phyloP scores from a whole-genome alignment of 2,113 vertebrate genomes.

The Varanus salvator region DNA sequence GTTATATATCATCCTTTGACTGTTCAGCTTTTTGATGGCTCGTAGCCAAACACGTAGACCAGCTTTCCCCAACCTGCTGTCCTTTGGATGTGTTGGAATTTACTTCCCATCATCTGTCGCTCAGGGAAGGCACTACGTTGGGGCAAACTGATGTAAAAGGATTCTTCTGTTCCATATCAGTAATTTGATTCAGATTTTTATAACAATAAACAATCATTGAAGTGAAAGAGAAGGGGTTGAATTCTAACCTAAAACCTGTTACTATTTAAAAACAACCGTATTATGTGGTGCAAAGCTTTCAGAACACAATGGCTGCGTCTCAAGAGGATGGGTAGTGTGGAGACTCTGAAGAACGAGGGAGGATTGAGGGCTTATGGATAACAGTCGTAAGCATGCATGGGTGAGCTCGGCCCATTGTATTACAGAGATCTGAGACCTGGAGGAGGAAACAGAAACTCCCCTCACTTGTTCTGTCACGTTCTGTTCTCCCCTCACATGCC shows the following conservation, averaged over 20 bases:
- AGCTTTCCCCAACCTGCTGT: background rate
- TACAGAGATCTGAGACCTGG: background rate
- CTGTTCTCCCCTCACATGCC: too few relatives aligned
- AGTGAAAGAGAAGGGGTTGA: background rate
- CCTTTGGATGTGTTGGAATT: background rate
- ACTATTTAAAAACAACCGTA: background rate
- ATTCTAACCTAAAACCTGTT: background rate
- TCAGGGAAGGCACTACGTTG: background rate
- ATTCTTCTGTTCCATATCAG: background rate
- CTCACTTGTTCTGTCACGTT: background rate
- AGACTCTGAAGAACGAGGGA: background rate
- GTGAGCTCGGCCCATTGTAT: background rate
- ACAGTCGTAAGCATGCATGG: background rate
- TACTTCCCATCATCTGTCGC: too few relatives aligned
- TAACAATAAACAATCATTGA: background rate
- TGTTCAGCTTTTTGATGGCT: background rate
- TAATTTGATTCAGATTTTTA: background rate
- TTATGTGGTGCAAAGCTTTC: background rate
- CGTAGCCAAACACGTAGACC: background rate
- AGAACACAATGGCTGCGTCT: background rate
- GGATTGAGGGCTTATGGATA: too few relatives aligned
- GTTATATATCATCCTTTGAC: background rate
- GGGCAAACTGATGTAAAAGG: background rate
- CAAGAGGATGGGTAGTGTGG: background rate
- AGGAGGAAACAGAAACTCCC: background rate